These are phyloP conservation scores for Seriola dumerili DNA, from an alignment of 2,113 vertebrate species.

Conservation along the genomic window DNA sequence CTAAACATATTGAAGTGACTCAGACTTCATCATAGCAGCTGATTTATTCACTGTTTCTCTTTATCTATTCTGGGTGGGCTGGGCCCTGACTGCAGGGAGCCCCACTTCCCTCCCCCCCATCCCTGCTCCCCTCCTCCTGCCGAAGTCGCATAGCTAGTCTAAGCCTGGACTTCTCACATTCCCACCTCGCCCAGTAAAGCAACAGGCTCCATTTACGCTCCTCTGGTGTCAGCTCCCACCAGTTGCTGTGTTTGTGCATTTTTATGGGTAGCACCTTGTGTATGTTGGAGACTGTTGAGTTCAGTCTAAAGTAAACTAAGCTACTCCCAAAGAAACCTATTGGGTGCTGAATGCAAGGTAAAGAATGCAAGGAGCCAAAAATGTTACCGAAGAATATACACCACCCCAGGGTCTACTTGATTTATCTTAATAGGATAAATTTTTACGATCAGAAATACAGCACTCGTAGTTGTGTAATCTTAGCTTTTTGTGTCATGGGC, in stretches of 20 bases:
- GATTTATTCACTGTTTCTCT: slow-evolving; percentile 76
- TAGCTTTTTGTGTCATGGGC: not conserved
- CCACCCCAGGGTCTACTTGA: not conserved
- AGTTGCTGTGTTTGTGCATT: slow-evolving; percentile 84
- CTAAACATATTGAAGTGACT: slow-evolving; percentile 26
- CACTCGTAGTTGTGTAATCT: not conserved
- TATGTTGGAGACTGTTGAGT: slow-evolving; percentile 32
- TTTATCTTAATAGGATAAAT: slow-evolving; percentile 8
- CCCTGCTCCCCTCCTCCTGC: slow-evolving; percentile 7
- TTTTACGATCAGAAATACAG: not conserved
- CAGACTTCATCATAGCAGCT: slow-evolving; percentile 31
- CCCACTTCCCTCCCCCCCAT: slow-evolving; percentile 7
- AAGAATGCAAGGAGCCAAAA: not conserved
- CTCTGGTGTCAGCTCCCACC: slow-evolving; percentile 69
- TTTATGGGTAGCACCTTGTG: slow-evolving; percentile 70
- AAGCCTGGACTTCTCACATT: slow-evolving; percentile 82
- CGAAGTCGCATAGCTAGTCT: slow-evolving; percentile 61
- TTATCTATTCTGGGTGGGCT: slow-evolving; percentile 59
- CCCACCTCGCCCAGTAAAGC: slow-evolving; percentile 82
- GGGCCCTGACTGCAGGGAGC: slow-evolving; percentile 42
- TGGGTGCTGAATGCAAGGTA: not conserved
- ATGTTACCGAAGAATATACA: not conserved
- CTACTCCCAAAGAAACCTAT: slow-evolving; percentile 21
- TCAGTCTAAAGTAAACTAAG: slow-evolving; percentile 41
- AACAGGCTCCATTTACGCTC: slow-evolving; percentile 81